Conservation (phyloP, 2,888 invertebrate genomes). For the Scaptomyza flava region DNA sequence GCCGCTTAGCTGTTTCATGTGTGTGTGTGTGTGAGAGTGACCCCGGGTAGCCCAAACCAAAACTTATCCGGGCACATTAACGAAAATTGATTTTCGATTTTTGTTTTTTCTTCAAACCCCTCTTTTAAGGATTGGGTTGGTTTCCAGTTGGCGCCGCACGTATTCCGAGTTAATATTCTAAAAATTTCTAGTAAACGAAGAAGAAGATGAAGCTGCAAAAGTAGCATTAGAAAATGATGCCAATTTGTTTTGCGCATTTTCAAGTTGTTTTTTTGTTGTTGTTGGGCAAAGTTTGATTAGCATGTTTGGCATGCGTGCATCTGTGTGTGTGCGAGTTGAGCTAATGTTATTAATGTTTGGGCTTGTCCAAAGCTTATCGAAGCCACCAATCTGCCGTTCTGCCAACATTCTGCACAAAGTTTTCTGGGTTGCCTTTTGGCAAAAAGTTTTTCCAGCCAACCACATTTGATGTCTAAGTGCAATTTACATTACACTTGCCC, state of each 20-base stretch:
- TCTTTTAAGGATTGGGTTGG: not conserved
- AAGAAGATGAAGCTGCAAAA: slow-evolving; percentile 10
- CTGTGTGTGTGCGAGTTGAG: slow-evolving; percentile 2
- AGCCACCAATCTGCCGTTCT: slow-evolving; percentile 21
- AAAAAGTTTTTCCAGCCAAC: slow-evolving; percentile 30
- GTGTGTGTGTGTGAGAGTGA: slow-evolving; percentile 44
- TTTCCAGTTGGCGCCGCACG: slow-evolving; percentile 32
- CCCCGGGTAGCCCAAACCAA: slow-evolving; percentile 33
- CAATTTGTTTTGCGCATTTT: slow-evolving; percentile 71
- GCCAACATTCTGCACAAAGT: slow-evolving; percentile 39
- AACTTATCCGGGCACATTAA: slow-evolving; percentile 54
- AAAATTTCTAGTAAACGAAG: slow-evolving; percentile 37
- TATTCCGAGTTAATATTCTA: slow-evolving; percentile 59
- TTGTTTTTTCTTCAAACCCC: slow-evolving; percentile 13
- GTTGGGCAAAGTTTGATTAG: slow-evolving; percentile 71
- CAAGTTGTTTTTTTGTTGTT: slow-evolving; percentile 20
- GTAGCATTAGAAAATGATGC: slow-evolving; percentile 69
- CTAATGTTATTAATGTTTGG: slow-evolving; percentile 75
- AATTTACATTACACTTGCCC: slow-evolving; percentile 13
- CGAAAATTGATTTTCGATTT: slow-evolving; percentile 67
- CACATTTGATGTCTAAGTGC: slow-evolving; percentile 11
- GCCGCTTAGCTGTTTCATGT: slow-evolving; percentile 41
- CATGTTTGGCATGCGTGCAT: slow-evolving; percentile 57
- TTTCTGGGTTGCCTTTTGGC: slow-evolving; percentile 25
- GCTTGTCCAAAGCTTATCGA: slow-evolving; percentile 49